These are phyloP conservation scores for Hyles vespertilio DNA, from an alignment of 1,140 invertebrate species.

Conservation along the genomic window DNA sequence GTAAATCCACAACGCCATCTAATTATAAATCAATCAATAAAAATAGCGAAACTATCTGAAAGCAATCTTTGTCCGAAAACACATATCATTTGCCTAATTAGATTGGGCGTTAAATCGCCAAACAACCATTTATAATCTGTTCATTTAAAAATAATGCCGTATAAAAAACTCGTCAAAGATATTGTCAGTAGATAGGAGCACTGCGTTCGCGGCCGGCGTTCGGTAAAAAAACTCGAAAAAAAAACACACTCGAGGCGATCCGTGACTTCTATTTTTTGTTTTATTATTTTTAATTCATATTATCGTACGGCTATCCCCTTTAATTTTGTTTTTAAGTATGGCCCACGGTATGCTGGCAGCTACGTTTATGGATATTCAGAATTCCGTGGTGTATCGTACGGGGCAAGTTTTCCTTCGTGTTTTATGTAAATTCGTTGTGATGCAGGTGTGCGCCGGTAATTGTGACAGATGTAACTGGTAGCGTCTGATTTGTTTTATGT, in stretches of 20 bases:
- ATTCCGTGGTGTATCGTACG: conserved; percentile 63
- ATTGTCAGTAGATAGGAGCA: conserved; percentile 69
- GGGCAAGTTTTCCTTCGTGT: conserved; percentile 44
- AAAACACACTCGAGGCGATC: conserved; percentile 69
- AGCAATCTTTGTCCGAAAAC: conserved; percentile 51
- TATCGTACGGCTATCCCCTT: conserved; percentile 74
- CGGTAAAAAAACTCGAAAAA: conserved; percentile 53
- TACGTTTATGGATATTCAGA: conserved; percentile 72
- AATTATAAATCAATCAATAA: conserved; percentile 52
- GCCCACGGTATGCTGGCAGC: conserved; percentile 68
- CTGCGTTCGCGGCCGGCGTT: conserved; percentile 65
- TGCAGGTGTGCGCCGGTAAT: conserved; percentile 57
- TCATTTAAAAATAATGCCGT: conserved; percentile 72
- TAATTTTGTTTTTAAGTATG: conserved; percentile 76
- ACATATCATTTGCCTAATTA: conserved; percentile 75
- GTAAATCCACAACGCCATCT: conserved; percentile 11
- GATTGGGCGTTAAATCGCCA: conserved; percentile 75
- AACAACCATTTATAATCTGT: conserved; percentile 74
- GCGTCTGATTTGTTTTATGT: conserved; percentile 12
- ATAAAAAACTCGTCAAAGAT: conserved; percentile 75
- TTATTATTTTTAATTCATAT: conserved; percentile 76
- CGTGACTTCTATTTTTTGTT: conserved; percentile 73
- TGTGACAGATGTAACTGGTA: conserved; percentile 53
- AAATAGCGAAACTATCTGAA: conserved; percentile 38
- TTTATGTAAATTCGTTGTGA: conserved; percentile 61